Conservation (phyloP, 2,113 vertebrate genomes). For the Colaptes auratus region DNA sequence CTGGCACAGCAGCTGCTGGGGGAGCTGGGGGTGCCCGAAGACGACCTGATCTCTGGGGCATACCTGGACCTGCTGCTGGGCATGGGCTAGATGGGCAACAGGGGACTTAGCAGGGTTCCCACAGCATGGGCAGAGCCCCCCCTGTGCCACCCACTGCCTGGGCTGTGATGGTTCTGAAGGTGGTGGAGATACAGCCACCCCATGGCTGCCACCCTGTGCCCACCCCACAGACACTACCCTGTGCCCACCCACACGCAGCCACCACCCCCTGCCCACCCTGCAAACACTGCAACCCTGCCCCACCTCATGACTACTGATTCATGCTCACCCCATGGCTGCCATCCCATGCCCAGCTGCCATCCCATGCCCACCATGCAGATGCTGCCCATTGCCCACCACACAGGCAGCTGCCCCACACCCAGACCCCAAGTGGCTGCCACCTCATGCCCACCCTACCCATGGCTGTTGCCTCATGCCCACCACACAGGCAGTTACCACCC, state of each 20-base stretch:
- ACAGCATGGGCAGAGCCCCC: background rate
- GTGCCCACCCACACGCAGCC: accelerated
- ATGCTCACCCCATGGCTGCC: accelerated
- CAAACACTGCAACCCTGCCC: background rate
- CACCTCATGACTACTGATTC: too few species aligned
- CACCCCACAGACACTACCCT: too few species aligned
- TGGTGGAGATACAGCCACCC: accelerated
- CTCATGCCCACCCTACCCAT: background rate
- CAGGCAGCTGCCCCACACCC: background rate
- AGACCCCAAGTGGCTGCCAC: too few species aligned
- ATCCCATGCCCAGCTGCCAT: too few species aligned
- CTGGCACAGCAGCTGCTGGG: constrained; percentile 79
- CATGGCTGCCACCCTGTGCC: accelerated
- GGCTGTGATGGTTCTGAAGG: background rate
- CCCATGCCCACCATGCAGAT: too few species aligned
- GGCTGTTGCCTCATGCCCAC: background rate
- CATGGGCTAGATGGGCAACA: background rate
- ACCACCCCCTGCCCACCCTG: too few species aligned
- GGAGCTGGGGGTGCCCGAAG: constrained; percentile 72
- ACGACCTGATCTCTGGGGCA: constrained; percentile 80
- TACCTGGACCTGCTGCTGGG: constrained; percentile 82
- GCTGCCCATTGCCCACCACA: too few species aligned
- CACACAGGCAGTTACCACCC: background rate
- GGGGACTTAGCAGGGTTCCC: background rate
- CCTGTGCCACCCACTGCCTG: accelerated